Conservation (phyloP, 2,888 invertebrate species). For the Sinodicranocentrus sp. region DNA sequence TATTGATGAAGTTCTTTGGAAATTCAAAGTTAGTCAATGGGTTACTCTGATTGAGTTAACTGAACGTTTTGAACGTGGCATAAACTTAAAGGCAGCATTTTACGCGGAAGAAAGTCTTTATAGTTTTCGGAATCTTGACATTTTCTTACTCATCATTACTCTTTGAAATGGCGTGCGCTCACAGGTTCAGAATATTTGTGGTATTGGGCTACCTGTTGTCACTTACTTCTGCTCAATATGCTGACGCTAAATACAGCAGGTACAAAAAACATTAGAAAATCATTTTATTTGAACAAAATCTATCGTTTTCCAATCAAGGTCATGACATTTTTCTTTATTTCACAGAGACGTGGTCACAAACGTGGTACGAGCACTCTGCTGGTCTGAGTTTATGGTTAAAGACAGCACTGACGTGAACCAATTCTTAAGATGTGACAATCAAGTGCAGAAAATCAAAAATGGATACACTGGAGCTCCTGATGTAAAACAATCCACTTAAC, state of each 20-base stretch:
- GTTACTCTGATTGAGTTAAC: no score
- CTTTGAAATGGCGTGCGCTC: constrained; percentile 19
- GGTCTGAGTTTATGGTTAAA: constrained; percentile 41
- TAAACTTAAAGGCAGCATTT: no score
- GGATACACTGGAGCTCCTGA: constrained; percentile 44
- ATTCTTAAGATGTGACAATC: constrained; percentile 46
- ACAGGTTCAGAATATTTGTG: constrained; percentile 1
- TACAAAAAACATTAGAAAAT: neutral
- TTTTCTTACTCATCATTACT: no score
- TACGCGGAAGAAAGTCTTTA: no score
- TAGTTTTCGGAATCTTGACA: no score
- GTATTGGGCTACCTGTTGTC: constrained; percentile 19
- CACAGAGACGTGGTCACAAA: constrained; percentile 30
- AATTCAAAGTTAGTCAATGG: no score
- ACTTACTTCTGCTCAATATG: constrained; percentile 4
- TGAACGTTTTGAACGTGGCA: no score
- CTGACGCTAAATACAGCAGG: constrained; percentile 31
- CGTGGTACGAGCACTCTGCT: constrained; percentile 38
- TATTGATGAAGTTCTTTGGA: no score
- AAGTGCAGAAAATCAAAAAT: constrained; percentile 50
- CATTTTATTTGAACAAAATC: neutral
- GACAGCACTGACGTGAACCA: constrained; percentile 41
- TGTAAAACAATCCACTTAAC: constrained; percentile 8
- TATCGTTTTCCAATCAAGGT: neutral
- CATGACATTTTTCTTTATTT: neutral